These are phyloP conservation scores for Diachrysia chrysitis DNA, from an alignment of 2,888 invertebrate genomes.

Conservation along the genomic window DNA sequence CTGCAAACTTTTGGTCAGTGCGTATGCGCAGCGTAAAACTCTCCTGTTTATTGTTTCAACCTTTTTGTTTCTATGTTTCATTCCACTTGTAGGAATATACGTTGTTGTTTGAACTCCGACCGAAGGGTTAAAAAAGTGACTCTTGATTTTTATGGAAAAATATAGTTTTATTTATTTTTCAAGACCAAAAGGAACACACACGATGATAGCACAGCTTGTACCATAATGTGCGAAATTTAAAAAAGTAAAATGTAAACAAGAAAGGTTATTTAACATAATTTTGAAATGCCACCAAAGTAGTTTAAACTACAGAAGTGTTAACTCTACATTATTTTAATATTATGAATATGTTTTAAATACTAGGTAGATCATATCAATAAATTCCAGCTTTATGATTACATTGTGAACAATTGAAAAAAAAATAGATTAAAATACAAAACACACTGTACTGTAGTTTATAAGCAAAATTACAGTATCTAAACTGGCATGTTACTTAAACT, in stretches of 20 bases:
- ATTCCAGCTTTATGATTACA: too few relatives aligned
- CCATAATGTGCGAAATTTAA: constrained; percentile 19
- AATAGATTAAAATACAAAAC: neutral
- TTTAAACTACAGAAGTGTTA: neutral
- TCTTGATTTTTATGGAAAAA: constrained; percentile 55
- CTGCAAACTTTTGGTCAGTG: constrained; percentile 89
- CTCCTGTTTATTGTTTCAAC: constrained; percentile 78
- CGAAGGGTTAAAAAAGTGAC: constrained; percentile 68
- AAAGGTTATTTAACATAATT: neutral
- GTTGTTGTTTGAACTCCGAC: constrained; percentile 70
- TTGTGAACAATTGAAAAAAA: neutral
- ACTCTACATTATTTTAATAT: neutral
- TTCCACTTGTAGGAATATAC: constrained; percentile 59
- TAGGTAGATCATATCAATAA: too few relatives aligned
- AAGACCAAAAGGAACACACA: constrained; percentile 69
- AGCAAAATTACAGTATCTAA: too few relatives aligned
- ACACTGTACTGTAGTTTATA: too few relatives aligned
- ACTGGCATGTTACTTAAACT: neutral
- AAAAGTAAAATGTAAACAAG: constrained; percentile 10
- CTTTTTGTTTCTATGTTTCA: constrained; percentile 79
- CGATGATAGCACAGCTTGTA: constrained; percentile 49
- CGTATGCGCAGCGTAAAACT: constrained; percentile 69
- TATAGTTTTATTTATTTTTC: constrained; percentile 23
- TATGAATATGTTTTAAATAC: too few relatives aligned
- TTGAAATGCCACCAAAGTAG: neutral